Conservation (phyloP, 2,797 vertebrate species). For the Ctenochaetus hawaiiensis region DNA sequence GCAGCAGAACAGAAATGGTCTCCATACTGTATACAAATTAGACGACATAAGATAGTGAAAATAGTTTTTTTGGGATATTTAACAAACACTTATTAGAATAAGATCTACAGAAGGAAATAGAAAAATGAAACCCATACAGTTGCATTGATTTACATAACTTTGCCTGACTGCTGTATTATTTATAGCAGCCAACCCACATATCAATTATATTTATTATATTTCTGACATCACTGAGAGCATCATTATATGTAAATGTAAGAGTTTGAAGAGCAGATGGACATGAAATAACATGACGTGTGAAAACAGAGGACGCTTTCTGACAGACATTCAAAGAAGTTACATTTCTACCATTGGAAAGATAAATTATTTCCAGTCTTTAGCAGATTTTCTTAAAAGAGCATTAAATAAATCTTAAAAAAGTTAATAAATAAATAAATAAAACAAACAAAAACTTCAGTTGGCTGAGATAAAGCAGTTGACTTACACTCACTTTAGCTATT, state of each 20-base stretch:
- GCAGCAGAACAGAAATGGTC: slow-evolving; percentile 12
- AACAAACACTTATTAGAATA: background rate
- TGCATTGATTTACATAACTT: too few relatives aligned
- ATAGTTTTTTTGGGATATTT: background rate
- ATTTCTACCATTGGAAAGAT: too few relatives aligned
- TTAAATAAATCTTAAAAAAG: too few relatives aligned
- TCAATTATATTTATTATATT: background rate
- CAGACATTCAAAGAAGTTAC: background rate
- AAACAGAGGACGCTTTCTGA: background rate
- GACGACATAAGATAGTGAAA: background rate
- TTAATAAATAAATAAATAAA: too few relatives aligned
- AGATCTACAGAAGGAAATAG: background rate
- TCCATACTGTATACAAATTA: background rate
- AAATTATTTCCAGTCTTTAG: too few relatives aligned
- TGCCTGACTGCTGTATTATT: background rate
- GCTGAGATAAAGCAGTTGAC: too few relatives aligned
- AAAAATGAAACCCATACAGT: background rate
- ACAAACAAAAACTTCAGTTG: too few relatives aligned
- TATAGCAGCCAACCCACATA: background rate
- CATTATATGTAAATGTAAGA: background rate
- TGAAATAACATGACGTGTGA: background rate
- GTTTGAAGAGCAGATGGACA: background rate
- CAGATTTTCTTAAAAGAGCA: too few relatives aligned
- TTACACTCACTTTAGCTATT: too few relatives aligned
- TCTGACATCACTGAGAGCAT: too few relatives aligned